Conservation (phyloP, 2,888 invertebrate genomes). For the Temnothorax unifasciatus region DNA sequence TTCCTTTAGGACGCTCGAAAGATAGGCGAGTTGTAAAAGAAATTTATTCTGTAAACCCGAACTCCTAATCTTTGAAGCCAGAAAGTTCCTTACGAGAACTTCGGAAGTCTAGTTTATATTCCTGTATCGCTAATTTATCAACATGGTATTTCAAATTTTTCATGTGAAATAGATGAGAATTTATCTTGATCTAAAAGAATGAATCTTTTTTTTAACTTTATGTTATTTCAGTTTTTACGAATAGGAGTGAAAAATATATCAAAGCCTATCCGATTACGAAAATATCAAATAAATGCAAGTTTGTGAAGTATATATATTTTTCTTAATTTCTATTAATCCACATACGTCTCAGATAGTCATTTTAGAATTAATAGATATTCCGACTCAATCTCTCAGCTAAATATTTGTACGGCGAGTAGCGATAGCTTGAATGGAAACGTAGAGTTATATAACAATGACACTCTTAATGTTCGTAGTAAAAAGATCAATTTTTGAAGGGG, state of each 20-base stretch:
- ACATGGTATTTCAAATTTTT: neutral
- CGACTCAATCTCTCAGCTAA: slow-evolving; percentile 13
- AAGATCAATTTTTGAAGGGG: slow-evolving; percentile 42
- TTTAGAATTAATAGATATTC: slow-evolving; percentile 23
- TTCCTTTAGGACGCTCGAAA: slow-evolving; percentile 23
- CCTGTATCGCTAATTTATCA: neutral
- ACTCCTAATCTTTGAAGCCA: neutral
- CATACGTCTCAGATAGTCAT: slow-evolving; percentile 16
- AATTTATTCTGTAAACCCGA: slow-evolving; percentile 1
- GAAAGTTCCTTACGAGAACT: neutral
- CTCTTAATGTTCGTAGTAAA: slow-evolving; percentile 41
- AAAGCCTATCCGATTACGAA: neutral
- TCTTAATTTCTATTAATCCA: slow-evolving; percentile 19
- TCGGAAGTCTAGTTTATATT: slow-evolving; percentile 27
- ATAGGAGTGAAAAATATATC: slow-evolving; percentile 8
- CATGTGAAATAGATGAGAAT: neutral
- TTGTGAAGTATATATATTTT: slow-evolving; percentile 11
- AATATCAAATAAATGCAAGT: slow-evolving; percentile 38
- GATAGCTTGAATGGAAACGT: slow-evolving; percentile 28
- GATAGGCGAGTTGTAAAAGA: slow-evolving; percentile 13
- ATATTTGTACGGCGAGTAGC: slow-evolving; percentile 31
- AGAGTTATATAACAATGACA: slow-evolving; percentile 30
- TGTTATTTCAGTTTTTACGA: slow-evolving; percentile 4
- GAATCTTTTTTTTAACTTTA: neutral
- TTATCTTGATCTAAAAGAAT: slow-evolving; percentile 5